phyloP scores from a whole-genome alignment of 1,140 invertebrate species.

The Fopius arisanus region DNA sequence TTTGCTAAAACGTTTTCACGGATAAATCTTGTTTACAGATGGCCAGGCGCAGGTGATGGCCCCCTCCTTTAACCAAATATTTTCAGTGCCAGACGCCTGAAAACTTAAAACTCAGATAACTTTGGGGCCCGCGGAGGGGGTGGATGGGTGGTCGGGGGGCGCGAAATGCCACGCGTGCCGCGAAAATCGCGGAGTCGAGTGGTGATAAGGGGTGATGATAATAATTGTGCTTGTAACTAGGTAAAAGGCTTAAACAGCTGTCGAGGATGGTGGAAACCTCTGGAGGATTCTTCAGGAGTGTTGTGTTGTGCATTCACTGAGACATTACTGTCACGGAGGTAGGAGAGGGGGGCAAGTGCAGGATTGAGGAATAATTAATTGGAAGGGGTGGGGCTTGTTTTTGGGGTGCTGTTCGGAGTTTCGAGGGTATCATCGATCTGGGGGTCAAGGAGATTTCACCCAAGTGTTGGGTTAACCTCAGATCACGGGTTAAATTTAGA shows the following conservation, averaged over 20 bases:
- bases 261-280: not conserved
- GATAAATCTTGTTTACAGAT: constrained; percentile 59
- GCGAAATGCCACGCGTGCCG: not conserved
- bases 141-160: too few relatives aligned
- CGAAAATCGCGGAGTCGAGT: not conserved
- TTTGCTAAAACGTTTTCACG: constrained; percentile 54
- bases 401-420: too few relatives aligned
- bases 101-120: constrained; percentile 47
- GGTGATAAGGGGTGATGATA: constrained; percentile 22
- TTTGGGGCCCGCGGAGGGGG: constrained; percentile 22
- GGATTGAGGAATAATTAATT: too few relatives aligned
- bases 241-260: constrained; percentile 23
- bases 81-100: not conserved
- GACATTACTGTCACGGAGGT: too few relatives aligned
- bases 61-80: not conserved
- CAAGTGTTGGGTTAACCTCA: too few relatives aligned
- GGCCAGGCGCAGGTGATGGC: constrained; percentile 52
- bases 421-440: too few relatives aligned
- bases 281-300: too few relatives aligned
- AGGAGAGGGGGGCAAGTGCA: too few relatives aligned
- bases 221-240: not conserved
- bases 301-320: too few relatives aligned
- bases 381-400: too few relatives aligned
- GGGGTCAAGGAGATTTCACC: too few relatives aligned
- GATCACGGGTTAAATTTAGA: too few relatives aligned